phyloP scores from a whole-genome alignment of 1,140 invertebrate species.

The Meloidogyne floridensis region DNA sequence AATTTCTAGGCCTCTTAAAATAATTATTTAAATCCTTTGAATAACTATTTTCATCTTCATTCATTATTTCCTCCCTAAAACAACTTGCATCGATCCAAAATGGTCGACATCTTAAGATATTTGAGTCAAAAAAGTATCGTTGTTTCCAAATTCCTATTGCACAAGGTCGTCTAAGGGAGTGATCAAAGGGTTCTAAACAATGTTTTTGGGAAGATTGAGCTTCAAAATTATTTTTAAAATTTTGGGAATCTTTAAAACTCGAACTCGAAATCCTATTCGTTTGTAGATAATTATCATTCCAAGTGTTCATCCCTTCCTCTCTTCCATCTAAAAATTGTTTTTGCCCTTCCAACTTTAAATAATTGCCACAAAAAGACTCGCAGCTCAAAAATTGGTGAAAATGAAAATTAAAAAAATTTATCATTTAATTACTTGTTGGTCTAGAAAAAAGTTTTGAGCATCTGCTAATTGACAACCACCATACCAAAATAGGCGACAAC shows the following conservation, averaged over 20 bases:
- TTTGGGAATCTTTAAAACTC: too few species aligned
- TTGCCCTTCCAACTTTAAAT: not conserved
- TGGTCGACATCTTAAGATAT: constrained; percentile 13
- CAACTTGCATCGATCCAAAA: constrained; percentile 48
- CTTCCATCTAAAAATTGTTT: not conserved
- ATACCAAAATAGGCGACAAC: constrained; percentile 56
- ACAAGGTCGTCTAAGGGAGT: constrained; percentile 38
- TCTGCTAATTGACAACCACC: constrained; percentile 50
- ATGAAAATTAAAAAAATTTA: not conserved
- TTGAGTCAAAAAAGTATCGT: constrained; percentile 40
- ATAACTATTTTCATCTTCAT: constrained; percentile 3
- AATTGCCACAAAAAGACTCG: constrained; percentile 33
- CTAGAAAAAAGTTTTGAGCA: constrained; percentile 51
- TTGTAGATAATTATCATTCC: not conserved
- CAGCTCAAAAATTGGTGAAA: constrained; percentile 26
- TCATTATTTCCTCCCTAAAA: not conserved
- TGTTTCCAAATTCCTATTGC: constrained; percentile 32
- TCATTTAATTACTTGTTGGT: constrained; percentile 31
- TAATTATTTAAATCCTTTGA: not conserved
- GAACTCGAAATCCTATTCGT: not conserved
- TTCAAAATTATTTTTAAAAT: not conserved
- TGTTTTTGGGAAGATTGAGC: not conserved
- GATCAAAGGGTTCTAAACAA: constrained; percentile 54
- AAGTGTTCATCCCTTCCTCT: not conserved
- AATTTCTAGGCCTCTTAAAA: not conserved